phyloP scores from a whole-genome alignment of 1,140 invertebrate genomes.

The Drosophila persimilis region DNA sequence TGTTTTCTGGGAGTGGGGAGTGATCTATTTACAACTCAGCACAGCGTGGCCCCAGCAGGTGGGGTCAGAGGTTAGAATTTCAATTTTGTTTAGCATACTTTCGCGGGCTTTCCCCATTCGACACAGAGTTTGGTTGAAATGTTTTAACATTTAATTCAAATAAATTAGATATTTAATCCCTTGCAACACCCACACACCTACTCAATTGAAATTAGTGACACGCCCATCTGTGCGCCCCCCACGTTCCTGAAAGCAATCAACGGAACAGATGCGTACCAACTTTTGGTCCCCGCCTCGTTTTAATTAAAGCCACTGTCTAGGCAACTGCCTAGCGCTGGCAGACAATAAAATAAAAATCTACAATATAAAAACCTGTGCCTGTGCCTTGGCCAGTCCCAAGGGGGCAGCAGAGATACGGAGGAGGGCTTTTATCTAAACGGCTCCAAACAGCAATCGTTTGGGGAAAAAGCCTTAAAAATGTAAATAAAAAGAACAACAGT shows the following conservation, averaged over 20 bases:
- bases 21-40: slow-evolving; percentile 43
- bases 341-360: slow-evolving; percentile 55
- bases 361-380: slow-evolving; percentile 44
- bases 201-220: slow-evolving; percentile 49
- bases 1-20: slow-evolving; percentile 1
- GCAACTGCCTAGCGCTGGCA: slow-evolving; percentile 38
- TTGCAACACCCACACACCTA: slow-evolving; percentile 39
- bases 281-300: slow-evolving; percentile 38
- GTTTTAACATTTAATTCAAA: slow-evolving; percentile 36
- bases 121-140: neutral
- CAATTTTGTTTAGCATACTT: slow-evolving; percentile 32
- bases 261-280: slow-evolving; percentile 40
- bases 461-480: slow-evolving; percentile 51
- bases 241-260: slow-evolving; percentile 39
- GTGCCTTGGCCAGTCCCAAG: slow-evolving; percentile 33
- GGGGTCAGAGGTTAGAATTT: slow-evolving; percentile 29
- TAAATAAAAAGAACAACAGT: slow-evolving; percentile 37
- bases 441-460: slow-evolving; percentile 53
- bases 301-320: slow-evolving; percentile 60
- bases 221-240: neutral
- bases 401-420: slow-evolving; percentile 11
- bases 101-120: neutral
- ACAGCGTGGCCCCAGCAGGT: slow-evolving; percentile 19
- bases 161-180: slow-evolving; percentile 50
- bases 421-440: slow-evolving; percentile 52